phyloP scores from a whole-genome alignment of 2,888 invertebrate genomes.

The Iselma pallidipennis region DNA sequence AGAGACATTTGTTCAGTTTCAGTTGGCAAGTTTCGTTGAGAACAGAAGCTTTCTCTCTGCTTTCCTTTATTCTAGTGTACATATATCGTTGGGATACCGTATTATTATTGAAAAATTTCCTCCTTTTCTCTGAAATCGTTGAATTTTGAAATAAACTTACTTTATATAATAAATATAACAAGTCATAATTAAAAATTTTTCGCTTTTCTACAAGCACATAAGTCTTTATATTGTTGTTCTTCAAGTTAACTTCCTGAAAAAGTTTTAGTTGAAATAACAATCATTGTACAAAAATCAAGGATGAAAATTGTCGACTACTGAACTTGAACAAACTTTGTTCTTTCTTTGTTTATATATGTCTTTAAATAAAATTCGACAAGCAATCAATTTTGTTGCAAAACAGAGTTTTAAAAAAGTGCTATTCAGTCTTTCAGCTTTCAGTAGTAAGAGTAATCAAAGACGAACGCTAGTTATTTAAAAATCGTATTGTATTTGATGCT shows the following conservation, averaged over 20 bases:
- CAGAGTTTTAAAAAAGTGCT: neutral
- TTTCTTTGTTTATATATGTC: slow-evolving; percentile 8
- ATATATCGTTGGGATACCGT: too few species aligned
- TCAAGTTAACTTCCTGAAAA: slow-evolving; percentile 1
- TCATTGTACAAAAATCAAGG: slow-evolving; percentile 11
- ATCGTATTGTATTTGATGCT: too few species aligned
- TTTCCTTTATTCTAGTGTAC: too few species aligned
- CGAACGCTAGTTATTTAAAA: too few species aligned
- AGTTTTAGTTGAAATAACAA: slow-evolving; percentile 5
- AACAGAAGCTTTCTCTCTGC: too few species aligned
- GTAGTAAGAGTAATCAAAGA: too few species aligned
- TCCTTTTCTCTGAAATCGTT: too few species aligned
- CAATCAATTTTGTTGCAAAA: neutral
- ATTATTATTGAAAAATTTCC: too few species aligned
- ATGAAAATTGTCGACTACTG: slow-evolving; percentile 9
- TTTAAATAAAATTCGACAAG: slow-evolving; percentile 14
- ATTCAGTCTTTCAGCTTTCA: too few species aligned
- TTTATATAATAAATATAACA: neutral
- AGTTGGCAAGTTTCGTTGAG: too few species aligned
- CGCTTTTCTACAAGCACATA: neutral
- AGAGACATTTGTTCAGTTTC: too few species aligned
- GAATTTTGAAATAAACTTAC: too few species aligned
- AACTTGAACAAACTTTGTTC: slow-evolving; percentile 8
- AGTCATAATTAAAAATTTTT: neutral
- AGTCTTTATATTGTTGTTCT: neutral